Evolutionary conservation across 2,888 invertebrate species (phyloP).

Genomic region (Apeira syringaria): DNA sequence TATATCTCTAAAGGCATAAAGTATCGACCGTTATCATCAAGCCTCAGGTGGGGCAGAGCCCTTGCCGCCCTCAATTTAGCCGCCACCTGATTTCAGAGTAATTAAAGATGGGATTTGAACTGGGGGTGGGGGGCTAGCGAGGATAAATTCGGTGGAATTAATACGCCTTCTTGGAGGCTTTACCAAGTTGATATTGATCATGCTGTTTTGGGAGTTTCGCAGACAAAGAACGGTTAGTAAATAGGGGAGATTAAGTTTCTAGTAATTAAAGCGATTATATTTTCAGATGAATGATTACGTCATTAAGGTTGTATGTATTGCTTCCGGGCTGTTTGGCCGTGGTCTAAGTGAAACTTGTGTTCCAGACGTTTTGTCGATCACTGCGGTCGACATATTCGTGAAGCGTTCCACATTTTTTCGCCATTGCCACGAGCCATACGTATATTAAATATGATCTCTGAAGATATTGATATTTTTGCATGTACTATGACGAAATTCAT

Average conservation of each 20-base stretch:
- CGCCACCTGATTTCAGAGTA: slow-evolving; percentile 55
- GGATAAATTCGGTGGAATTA: slow-evolving; percentile 36
- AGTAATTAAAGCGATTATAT: not conserved
- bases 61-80: slow-evolving; percentile 35
- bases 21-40: slow-evolving; percentile 39
- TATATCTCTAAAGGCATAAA: slow-evolving; percentile 28
- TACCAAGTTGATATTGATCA: slow-evolving; percentile 20
- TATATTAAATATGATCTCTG: too few relatives aligned
- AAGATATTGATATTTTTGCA: too few relatives aligned
- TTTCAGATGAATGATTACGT: too few relatives aligned
- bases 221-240: slow-evolving; percentile 10
- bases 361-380: too few relatives aligned
- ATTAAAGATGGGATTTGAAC: slow-evolving; percentile 53
- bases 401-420: too few relatives aligned
- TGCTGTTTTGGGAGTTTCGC: slow-evolving; percentile 13
- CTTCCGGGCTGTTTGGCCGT: too few relatives aligned
- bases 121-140: slow-evolving; percentile 23
- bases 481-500: too few relatives aligned
- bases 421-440: too few relatives aligned
- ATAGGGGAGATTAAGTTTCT: not conserved
- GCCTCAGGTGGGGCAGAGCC: slow-evolving; percentile 36
- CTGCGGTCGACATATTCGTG: too few relatives aligned
- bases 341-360: too few relatives aligned
- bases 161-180: slow-evolving; percentile 31
- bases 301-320: too few relatives aligned